Evolutionary conservation across 2,888 invertebrate species (phyloP).

Genomic region (Periphyllus acericola): DNA sequence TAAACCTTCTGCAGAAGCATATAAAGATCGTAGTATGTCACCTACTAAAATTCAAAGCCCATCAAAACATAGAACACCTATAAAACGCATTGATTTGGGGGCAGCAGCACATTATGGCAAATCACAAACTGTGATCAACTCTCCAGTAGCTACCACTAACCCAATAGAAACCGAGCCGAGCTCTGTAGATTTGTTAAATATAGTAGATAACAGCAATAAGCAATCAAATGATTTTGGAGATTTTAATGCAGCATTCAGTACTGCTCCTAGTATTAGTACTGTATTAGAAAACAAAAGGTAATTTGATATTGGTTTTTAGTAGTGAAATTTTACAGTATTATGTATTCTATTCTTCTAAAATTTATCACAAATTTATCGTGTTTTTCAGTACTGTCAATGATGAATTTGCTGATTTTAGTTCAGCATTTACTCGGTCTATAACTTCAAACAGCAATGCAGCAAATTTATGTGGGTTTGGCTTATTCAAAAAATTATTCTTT

Average conservation of each 20-base stretch:
- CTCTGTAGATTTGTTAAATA: constrained; percentile 58
- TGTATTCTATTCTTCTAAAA: neutral
- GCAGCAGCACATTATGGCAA: constrained; percentile 76
- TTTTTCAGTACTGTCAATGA: constrained; percentile 67
- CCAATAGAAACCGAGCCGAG: constrained; percentile 28
- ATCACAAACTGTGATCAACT: constrained; percentile 51
- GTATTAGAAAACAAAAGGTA: constrained; percentile 59
- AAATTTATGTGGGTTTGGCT: constrained; percentile 29
- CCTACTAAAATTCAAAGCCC: constrained; percentile 70
- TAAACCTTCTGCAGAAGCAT: constrained; percentile 56
- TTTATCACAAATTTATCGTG: neutral
- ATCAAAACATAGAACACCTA: constrained; percentile 67
- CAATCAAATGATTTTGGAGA: constrained; percentile 77
- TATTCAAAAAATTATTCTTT: neutral
- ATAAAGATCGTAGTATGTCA: constrained; percentile 63
- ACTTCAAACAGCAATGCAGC: constrained; percentile 40
- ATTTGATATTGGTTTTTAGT: neutral
- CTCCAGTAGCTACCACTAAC: constrained; percentile 31
- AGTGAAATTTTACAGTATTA: neutral
- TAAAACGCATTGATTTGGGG: constrained; percentile 74
- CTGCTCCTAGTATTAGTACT: constrained; percentile 51
- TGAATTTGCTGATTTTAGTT: constrained; percentile 84
- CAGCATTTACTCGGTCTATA: constrained; percentile 72
- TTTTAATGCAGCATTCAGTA: constrained; percentile 77
- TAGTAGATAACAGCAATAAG: constrained; percentile 55